phyloP scores from a whole-genome alignment of 1,140 invertebrate genomes.

The Epicauta chinensis region DNA sequence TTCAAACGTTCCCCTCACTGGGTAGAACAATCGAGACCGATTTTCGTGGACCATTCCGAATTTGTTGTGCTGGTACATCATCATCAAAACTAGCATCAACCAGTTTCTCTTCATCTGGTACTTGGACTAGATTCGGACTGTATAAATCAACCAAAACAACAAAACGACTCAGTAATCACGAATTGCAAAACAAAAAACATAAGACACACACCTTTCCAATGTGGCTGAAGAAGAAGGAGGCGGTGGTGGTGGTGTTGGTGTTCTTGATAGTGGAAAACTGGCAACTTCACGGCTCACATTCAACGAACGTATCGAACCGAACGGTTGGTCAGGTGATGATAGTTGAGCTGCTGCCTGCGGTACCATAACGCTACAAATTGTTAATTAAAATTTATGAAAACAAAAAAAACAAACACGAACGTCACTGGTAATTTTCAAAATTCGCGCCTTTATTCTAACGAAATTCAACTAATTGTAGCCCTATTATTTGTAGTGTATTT shows the following conservation, averaged over 20 bases:
- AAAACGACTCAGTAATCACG: too few species aligned
- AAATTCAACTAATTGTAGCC: neutral
- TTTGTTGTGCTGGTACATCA: slow-evolving; percentile 21
- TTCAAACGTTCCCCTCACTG: slow-evolving; percentile 49
- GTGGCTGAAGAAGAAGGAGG: too few species aligned
- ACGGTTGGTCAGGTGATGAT: slow-evolving; percentile 64
- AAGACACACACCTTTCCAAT: slow-evolving; percentile 41
- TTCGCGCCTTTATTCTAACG: neutral
- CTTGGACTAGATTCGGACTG: slow-evolving; percentile 37
- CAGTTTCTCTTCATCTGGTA: slow-evolving; percentile 41
- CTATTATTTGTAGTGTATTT: too few species aligned
- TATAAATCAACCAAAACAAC: too few species aligned
- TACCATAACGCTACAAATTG: slow-evolving; percentile 55
- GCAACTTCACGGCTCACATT: slow-evolving; percentile 67
- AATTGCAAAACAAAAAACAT: too few species aligned
- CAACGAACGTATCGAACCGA: slow-evolving; percentile 64
- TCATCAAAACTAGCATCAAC: slow-evolving; percentile 31
- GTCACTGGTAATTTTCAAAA: neutral
- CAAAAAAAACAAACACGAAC: neutral
- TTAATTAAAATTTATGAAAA: slow-evolving; percentile 3
- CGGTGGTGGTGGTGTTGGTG: slow-evolving; percentile 62
- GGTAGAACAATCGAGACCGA: slow-evolving; percentile 52
- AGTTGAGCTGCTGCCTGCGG: slow-evolving; percentile 57
- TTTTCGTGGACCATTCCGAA: slow-evolving; percentile 37
- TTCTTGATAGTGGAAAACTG: slow-evolving; percentile 67